Conservation (phyloP, 2,113 vertebrate species). For the Entosphenus tridentatus region DNA sequence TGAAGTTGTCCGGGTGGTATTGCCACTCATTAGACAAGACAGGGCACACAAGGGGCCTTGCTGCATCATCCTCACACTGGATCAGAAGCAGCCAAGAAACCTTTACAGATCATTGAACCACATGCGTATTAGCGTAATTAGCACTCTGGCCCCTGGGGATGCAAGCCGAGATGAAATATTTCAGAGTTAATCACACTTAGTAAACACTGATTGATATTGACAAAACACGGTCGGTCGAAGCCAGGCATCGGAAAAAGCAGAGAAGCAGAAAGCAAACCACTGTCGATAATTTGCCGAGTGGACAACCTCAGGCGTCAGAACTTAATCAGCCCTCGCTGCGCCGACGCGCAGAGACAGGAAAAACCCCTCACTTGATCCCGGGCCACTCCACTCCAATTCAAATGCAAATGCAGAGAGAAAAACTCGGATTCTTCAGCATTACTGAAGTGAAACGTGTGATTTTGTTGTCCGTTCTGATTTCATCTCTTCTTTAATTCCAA, state of each 20-base stretch:
- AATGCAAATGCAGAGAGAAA: too few relatives aligned
- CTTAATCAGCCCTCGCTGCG: neutral
- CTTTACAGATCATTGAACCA: conserved; percentile 4
- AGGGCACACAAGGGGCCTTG: too few relatives aligned
- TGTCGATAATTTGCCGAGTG: neutral
- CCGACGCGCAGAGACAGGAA: neutral
- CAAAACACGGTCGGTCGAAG: conserved; percentile 13
- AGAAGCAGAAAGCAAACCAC: neutral
- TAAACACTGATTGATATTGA: conserved; percentile 99
- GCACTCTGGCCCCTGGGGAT: conserved; percentile 44
- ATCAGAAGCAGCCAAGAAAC: neutral
- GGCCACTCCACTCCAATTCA: too few relatives aligned
- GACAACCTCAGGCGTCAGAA: neutral
- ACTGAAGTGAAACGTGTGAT: too few relatives aligned
- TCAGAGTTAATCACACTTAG: conserved; percentile 88
- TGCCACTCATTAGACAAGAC: too few relatives aligned
- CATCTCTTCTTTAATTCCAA: too few relatives aligned
- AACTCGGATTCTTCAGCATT: too few relatives aligned
- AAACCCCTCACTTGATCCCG: too few relatives aligned
- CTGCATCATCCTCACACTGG: too few relatives aligned
- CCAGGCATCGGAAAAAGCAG: neutral
- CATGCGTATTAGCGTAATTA: conserved; percentile 36
- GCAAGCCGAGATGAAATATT: conserved; percentile 58
- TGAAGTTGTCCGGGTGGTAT: too few relatives aligned
- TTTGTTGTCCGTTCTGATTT: too few relatives aligned